Evolutionary conservation across 2,797 vertebrate genomes (phyloP).

Genomic region (Characodon lateralis): DNA sequence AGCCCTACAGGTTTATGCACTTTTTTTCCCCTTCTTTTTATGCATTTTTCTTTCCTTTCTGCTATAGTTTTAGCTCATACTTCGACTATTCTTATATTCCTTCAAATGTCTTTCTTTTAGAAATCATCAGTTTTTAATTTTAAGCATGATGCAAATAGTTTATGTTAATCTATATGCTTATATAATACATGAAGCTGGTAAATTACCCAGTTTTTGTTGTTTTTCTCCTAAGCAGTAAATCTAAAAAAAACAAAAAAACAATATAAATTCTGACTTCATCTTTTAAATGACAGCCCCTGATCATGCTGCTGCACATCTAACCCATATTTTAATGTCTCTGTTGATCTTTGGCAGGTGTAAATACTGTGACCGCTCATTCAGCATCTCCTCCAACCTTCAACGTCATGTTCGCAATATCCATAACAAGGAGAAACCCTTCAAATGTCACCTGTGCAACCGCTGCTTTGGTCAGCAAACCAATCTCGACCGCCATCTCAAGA

Average conservation of each 20-base stretch:
- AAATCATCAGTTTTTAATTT: not conserved
- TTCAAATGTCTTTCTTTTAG: not conserved
- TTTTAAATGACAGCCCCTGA: not conserved
- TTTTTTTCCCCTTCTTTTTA: not conserved
- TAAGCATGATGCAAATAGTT: not conserved
- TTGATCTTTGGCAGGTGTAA: conserved; percentile 89
- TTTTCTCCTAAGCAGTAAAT: not conserved
- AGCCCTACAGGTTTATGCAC: conserved; percentile 91
- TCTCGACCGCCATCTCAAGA: conserved; percentile 98
- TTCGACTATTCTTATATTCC: not conserved
- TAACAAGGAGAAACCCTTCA: conserved; percentile 99
- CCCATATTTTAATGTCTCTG: conserved; percentile 6
- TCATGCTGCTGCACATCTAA: conserved; percentile 7
- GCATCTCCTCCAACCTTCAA: conserved; percentile 99
- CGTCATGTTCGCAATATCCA: conserved; percentile 99
- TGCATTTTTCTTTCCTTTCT: not conserved
- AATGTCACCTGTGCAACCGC: conserved; percentile 98
- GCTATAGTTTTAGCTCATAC: not conserved
- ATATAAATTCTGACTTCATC: not conserved
- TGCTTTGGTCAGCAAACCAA: conserved; percentile 99
- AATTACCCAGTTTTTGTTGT: not conserved
- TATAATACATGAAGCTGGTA: not conserved
- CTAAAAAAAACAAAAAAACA: not conserved
- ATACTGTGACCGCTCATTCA: conserved; percentile 99
- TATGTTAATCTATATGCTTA: not conserved